These are phyloP conservation scores for Hylaeus anthracinus DNA, from an alignment of 1,140 invertebrate genomes.

Conservation along the genomic window DNA sequence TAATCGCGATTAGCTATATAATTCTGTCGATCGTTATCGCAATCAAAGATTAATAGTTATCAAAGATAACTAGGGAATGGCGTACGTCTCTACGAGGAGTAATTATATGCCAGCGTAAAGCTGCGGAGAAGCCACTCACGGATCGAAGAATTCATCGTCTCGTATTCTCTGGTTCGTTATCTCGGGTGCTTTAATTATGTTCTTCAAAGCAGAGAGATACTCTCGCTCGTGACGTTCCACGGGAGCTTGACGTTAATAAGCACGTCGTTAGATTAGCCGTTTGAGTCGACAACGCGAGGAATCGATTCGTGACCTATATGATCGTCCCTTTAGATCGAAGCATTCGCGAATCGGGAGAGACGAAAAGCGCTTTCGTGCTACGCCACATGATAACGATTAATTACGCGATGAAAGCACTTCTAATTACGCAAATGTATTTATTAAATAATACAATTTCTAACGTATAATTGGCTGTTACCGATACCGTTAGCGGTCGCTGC, in stretches of 20 bases:
- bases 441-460: background rate
- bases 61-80: background rate
- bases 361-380: background rate
- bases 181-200: background rate
- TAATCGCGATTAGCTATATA: background rate
- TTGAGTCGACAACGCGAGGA: no score
- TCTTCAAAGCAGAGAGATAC: background rate
- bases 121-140: background rate
- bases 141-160: background rate
- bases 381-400: background rate
- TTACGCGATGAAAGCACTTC: background rate
- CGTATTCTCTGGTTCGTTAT: background rate
- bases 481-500: no score
- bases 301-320: slow-evolving; percentile 15
- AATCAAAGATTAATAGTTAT: background rate
- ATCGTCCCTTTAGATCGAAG: no score
- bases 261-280: background rate
- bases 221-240: background rate
- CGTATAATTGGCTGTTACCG: background rate
- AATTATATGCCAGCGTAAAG: background rate
- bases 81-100: background rate
- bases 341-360: background rate
- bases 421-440: background rate
- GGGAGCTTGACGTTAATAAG: background rate
- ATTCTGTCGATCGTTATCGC: background rate